These are phyloP conservation scores for Torymus texanus DNA, from an alignment of 2,888 invertebrate species.

Conservation along the genomic window DNA sequence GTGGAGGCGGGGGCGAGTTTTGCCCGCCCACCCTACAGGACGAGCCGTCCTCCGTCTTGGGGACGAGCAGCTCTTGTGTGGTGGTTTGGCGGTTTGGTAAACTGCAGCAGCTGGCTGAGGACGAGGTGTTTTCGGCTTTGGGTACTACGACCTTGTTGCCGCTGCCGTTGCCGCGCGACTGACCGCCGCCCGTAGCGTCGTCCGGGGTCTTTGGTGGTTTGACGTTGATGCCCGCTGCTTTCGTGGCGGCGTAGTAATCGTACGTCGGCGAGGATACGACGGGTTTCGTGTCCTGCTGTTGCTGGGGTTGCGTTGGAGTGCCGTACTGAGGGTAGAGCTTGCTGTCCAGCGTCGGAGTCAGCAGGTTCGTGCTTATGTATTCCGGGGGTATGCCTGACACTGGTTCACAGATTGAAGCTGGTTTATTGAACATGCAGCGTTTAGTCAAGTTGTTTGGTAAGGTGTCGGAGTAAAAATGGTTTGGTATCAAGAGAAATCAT, in stretches of 20 bases:
- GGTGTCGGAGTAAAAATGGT: too few relatives aligned
- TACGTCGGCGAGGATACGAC: constrained; percentile 69
- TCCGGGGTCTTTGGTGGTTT: constrained; percentile 78
- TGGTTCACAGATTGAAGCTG: constrained; percentile 53
- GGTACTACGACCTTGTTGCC: constrained; percentile 66
- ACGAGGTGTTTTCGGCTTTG: constrained; percentile 71
- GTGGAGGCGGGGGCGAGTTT: constrained; percentile 73
- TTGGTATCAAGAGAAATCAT: too few relatives aligned
- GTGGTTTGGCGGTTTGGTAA: constrained; percentile 66
- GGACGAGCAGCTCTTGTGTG: constrained; percentile 78
- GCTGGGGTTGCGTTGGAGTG: constrained; percentile 56
- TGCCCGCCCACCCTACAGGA: constrained; percentile 32
- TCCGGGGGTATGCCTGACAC: constrained; percentile 73
- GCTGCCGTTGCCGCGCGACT: constrained; percentile 57
- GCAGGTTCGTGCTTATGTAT: constrained; percentile 72
- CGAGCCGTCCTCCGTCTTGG: constrained; percentile 79
- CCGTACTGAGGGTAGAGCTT: constrained; percentile 71
- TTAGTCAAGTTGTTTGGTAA: too few relatives aligned
- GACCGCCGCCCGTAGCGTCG: constrained; percentile 61
- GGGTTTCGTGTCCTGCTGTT: constrained; percentile 70
- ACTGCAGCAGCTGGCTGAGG: constrained; percentile 75
- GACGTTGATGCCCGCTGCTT: constrained; percentile 72
- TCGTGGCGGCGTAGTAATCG: constrained; percentile 70
- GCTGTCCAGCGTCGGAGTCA: constrained; percentile 71
- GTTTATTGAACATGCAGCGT: too few relatives aligned